A percentile compares a stretch with the other conserved stretches of the same genome.
Conservation (phyloP, 2,797 vertebrate genomes). For the Catamblyrhynchus diadema region DNA sequence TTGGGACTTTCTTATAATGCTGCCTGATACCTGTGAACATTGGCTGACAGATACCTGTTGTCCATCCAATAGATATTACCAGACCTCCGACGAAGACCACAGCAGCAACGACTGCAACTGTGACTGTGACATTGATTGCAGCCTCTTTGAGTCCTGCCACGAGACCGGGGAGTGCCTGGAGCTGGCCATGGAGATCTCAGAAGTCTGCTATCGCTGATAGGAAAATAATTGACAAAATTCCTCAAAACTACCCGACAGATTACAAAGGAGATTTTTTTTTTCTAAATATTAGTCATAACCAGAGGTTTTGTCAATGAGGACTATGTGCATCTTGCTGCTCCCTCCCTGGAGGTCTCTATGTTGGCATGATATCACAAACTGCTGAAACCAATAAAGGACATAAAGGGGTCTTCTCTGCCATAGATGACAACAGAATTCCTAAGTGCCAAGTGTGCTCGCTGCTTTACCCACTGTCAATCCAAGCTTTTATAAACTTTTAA, state of each 20-base stretch:
- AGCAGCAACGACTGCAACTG: slow-evolving; percentile 78
- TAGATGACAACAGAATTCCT: slow-evolving; percentile 37
- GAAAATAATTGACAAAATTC: neutral
- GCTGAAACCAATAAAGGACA: slow-evolving; percentile 45
- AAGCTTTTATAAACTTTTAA: slow-evolving; percentile 37
- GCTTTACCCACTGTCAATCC: neutral
- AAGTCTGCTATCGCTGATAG: slow-evolving; percentile 88
- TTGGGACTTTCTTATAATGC: slow-evolving; percentile 87
- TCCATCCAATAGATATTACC: slow-evolving; percentile 82
- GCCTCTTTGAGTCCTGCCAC: slow-evolving; percentile 83
- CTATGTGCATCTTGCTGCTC: slow-evolving; percentile 9
- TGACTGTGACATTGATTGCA: slow-evolving; percentile 84
- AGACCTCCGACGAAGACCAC: slow-evolving; percentile 67
- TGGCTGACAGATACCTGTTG: slow-evolving; percentile 76
- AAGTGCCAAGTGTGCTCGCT: slow-evolving; percentile 24
- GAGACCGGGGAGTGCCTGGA: slow-evolving; percentile 91
- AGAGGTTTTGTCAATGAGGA: slow-evolving; percentile 6
- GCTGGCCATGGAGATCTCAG: slow-evolving; percentile 94
- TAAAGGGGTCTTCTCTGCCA: slow-evolving; percentile 10
- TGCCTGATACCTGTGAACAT: slow-evolving; percentile 83
- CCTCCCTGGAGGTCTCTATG: slow-evolving; percentile 11
- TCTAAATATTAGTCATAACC: neutral
- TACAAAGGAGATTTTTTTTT: neutral
- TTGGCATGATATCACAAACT: slow-evolving; percentile 36
- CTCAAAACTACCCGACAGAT: neutral